Evolutionary conservation across 2,113 vertebrate genomes (phyloP).

Genomic region (Acrocephalus kingi): DNA sequence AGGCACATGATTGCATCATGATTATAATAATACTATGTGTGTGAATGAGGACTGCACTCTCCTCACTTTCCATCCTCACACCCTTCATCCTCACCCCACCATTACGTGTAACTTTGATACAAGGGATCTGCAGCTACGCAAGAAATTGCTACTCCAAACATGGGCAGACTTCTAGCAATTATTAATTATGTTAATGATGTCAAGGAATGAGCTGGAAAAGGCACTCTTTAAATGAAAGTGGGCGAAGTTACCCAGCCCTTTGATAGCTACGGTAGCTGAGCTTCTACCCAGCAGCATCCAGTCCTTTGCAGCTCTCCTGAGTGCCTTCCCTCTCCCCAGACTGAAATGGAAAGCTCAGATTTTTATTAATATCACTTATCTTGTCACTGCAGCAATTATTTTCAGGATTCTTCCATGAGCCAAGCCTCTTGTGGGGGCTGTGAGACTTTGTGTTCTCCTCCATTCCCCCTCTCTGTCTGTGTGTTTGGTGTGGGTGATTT

Average conservation of each 20-base stretch:
- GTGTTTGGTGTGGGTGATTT: not conserved
- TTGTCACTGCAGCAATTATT: not conserved
- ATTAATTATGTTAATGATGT: not conserved
- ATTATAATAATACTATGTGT: not conserved
- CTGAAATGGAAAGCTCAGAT: not conserved
- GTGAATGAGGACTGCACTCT: not conserved
- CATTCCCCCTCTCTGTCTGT: not conserved
- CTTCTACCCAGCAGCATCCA: not conserved
- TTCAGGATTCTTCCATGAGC: not conserved
- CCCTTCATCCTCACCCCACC: not conserved
- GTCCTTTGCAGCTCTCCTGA: not conserved
- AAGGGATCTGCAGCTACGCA: not conserved
- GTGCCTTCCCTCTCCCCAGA: not conserved
- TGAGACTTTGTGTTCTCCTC: not conserved
- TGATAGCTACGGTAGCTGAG: not conserved
- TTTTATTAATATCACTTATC: not conserved
- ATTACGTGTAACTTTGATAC: not conserved
- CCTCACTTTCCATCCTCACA: not conserved
- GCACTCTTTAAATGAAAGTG: not conserved
- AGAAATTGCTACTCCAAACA: not conserved
- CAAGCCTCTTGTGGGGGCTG: not conserved
- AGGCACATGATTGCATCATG: not conserved
- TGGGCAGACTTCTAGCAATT: not conserved
- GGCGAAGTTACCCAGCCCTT: not conserved
- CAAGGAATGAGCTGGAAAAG: not conserved